These are phyloP conservation scores for Anas acuta DNA, from an alignment of 2,797 vertebrate genomes.

Conservation along the genomic window DNA sequence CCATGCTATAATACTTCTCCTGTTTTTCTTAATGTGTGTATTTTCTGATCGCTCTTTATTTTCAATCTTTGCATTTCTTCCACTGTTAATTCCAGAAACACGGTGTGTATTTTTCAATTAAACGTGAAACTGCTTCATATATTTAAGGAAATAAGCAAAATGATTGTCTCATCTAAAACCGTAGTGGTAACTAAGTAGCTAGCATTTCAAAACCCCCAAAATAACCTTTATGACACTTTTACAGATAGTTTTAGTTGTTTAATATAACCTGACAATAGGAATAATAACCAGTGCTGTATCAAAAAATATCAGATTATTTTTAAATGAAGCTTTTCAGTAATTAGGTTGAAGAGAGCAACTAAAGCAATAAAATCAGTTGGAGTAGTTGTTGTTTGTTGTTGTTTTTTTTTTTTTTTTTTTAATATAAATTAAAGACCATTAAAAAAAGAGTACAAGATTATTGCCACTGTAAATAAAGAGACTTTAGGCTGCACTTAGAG, in stretches of 20 bases:
- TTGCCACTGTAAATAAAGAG: not conserved
- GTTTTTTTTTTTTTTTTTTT: not conserved
- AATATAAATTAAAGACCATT: not conserved
- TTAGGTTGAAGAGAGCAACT: not conserved
- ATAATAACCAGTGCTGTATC: not conserved
- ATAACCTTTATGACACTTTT: not conserved
- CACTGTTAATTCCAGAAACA: not conserved
- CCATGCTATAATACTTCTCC: not conserved
- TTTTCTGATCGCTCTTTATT: not conserved
- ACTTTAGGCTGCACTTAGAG: not conserved
- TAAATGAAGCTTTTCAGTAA: not conserved
- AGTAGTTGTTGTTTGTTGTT: not conserved
- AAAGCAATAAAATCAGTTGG: not conserved
- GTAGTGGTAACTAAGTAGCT: not conserved
- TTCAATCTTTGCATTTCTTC: not conserved
- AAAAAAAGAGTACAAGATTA: not conserved
- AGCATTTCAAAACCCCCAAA: not conserved
- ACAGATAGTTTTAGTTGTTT: not conserved
- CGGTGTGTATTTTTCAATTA: not conserved
- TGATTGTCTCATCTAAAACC: not conserved
- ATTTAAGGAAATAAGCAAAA: not conserved
- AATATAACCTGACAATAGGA: not conserved
- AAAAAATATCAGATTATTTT: not conserved
- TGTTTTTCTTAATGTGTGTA: not conserved
- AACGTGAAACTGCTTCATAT: not conserved